Conservation (phyloP, 2,113 vertebrate genomes). For the Verasper variegatus region DNA sequence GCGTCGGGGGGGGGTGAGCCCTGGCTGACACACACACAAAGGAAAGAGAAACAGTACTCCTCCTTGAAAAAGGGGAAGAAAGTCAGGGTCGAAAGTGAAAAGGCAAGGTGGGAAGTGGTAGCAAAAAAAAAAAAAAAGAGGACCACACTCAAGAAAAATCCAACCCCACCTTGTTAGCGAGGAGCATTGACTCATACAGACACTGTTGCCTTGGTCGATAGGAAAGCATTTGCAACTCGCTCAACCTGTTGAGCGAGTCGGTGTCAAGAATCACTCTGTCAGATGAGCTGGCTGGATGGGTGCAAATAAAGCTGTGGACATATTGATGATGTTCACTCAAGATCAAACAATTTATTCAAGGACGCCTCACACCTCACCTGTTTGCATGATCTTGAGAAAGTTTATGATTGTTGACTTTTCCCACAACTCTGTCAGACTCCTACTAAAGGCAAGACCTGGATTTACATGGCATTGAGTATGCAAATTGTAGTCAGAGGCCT, state of each 20-base stretch:
- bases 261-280: not conserved
- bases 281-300: not conserved
- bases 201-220: not conserved
- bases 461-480: not conserved
- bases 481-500: slow-evolving; percentile 4
- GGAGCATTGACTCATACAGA: slow-evolving; percentile 30
- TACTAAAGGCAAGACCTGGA: slow-evolving; percentile 2
- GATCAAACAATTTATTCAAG: not conserved
- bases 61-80: slow-evolving; percentile 39
- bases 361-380: not conserved
- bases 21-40: not conserved
- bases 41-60: slow-evolving; percentile 30
- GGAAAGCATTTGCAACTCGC: slow-evolving; percentile 26
- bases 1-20: slow-evolving; percentile 16
- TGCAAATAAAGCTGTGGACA: not conserved
- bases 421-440: not conserved
- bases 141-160: not conserved
- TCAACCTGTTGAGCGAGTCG: slow-evolving; percentile 40
- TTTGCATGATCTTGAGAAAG: not conserved
- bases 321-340: not conserved
- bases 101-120: not conserved
- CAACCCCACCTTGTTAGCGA: slow-evolving; percentile 25
- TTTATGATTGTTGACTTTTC: not conserved
- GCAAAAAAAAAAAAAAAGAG: not conserved
- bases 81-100: not conserved